A percentile compares a stretch with the other conserved stretches of the same genome.
These are phyloP conservation scores for Nomada hirtipes DNA, from an alignment of 2,888 invertebrate genomes.

Conservation along the genomic window DNA sequence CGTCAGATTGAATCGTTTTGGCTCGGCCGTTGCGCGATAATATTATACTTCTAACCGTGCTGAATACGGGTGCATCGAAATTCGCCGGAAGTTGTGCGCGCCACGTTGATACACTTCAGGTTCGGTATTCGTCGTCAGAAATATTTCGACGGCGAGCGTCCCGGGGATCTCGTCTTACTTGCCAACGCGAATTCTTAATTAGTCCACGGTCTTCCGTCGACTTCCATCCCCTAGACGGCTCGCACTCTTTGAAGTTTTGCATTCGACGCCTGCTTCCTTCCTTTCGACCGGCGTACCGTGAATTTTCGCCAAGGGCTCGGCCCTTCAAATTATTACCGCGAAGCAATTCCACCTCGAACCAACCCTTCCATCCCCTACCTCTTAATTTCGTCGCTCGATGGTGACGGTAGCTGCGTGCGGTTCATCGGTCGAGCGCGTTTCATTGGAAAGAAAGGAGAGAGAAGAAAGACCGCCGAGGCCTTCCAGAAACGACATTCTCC, in stretches of 20 bases:
- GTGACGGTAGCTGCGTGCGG: neutral
- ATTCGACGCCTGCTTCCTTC: constrained; percentile 30
- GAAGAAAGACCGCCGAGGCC: constrained; percentile 2
- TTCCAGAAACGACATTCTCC: constrained; percentile 11
- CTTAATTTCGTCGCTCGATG: constrained; percentile 21
- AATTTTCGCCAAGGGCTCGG: constrained; percentile 34
- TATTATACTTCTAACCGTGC: neutral
- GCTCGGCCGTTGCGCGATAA: neutral
- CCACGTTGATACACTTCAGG: neutral
- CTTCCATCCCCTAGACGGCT: neutral
- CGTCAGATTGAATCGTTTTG: neutral
- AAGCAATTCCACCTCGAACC: neutral
- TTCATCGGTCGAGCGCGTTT: constrained; percentile 14
- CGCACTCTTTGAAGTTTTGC: constrained; percentile 11
- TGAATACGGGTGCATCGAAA: neutral
- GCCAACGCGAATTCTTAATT: constrained; percentile 77
- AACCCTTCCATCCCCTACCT: constrained; percentile 3
- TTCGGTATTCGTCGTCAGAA: constrained; percentile 27
- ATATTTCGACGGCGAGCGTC: constrained; percentile 44
- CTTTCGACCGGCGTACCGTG: constrained; percentile 46
- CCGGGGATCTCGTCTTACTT: constrained; percentile 60
- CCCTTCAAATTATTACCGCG: constrained; percentile 35
- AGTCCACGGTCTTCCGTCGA: constrained; percentile 66
- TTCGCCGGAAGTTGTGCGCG: neutral
- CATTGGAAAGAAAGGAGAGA: neutral